Percentiles rank a stretch among this genome's conserved stretches.
Evolutionary conservation across 2,797 vertebrate species (phyloP).

Genomic region (Mionectes olivaceus): DNA sequence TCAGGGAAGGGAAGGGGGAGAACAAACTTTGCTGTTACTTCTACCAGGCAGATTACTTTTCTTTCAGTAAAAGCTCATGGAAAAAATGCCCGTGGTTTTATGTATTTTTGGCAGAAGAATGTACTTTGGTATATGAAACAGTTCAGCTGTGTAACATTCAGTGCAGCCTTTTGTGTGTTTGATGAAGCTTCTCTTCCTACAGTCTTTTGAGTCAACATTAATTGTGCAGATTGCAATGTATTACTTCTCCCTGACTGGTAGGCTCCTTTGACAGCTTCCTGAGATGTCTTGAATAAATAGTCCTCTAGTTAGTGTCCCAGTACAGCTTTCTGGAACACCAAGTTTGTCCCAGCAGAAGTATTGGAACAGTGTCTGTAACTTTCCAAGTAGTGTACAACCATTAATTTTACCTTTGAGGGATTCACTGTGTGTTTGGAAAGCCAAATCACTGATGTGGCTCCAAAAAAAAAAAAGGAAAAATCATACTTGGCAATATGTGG

Average conservation of each 20-base stretch:
- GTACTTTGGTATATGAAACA: neutral
- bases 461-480: neutral
- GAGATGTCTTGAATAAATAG: neutral
- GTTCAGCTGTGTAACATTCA: conserved; percentile 13
- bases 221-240: neutral
- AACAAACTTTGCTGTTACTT: neutral
- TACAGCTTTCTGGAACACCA: neutral
- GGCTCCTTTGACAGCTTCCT: neutral
- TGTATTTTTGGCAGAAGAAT: neutral
- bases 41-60: neutral
- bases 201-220: neutral
- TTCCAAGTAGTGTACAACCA: neutral
- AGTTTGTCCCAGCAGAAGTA: neutral
- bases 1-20: neutral
- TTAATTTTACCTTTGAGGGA: conserved; percentile 23
- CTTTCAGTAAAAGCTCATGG: neutral
- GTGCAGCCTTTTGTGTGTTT: neutral
- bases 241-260: neutral
- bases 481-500: neutral
- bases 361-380: neutral
- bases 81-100: neutral
- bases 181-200: conserved; percentile 3
- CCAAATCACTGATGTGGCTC: neutral
- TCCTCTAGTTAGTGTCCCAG: neutral
- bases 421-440: conserved; percentile 1